phyloP scores from a whole-genome alignment of 2,113 vertebrate species.

The Elanoides forficatus region DNA sequence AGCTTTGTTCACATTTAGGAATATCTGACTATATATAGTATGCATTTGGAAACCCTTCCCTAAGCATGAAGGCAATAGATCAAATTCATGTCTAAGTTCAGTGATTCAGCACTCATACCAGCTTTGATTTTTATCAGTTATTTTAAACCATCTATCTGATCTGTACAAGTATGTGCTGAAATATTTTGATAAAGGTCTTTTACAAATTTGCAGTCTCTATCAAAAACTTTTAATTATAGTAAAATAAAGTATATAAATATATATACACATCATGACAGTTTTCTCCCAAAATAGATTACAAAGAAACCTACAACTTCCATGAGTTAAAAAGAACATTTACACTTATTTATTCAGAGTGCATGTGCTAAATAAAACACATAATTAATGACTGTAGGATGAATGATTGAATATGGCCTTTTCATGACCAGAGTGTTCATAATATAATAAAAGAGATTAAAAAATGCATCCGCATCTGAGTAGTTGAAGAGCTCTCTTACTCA shows the following conservation, averaged over 20 bases:
- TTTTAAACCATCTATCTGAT: neutral
- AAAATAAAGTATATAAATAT: neutral
- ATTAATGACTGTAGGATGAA: slow-evolving; percentile 39
- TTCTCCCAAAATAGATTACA: neutral
- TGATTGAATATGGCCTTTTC: slow-evolving; percentile 24
- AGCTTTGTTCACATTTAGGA: neutral
- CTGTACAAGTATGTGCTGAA: neutral
- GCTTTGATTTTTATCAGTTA: neutral
- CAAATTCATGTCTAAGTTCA: neutral
- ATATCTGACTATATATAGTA: neutral
- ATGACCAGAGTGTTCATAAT: neutral
- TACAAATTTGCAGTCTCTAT: neutral
- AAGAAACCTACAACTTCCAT: neutral
- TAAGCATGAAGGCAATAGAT: neutral
- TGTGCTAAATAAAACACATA: slow-evolving; percentile 21
- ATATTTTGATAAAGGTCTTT: neutral
- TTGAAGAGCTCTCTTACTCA: neutral
- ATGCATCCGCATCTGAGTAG: neutral
- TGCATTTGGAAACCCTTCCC: neutral
- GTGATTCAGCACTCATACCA: neutral
- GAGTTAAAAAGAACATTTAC: neutral
- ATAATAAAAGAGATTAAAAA: slow-evolving; percentile 40
- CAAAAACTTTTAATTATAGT: neutral
- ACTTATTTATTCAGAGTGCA: slow-evolving; percentile 33
- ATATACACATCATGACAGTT: neutral